These are phyloP conservation scores for Chaenodraco wilsoni DNA, from an alignment of 2,797 vertebrate species.

Conservation along the genomic window DNA sequence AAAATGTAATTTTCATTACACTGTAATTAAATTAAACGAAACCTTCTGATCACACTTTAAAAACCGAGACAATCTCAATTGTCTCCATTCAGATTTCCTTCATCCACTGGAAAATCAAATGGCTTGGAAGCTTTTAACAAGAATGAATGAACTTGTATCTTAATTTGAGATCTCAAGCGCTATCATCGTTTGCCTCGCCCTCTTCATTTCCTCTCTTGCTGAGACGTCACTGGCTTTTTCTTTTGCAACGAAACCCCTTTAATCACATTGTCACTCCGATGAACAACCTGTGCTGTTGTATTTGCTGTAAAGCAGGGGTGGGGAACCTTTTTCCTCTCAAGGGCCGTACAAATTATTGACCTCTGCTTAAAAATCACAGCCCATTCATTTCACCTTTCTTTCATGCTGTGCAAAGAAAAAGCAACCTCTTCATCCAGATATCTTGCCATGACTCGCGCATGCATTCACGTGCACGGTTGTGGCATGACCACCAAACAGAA, in stretches of 20 bases:
- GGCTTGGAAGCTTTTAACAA: constrained; percentile 18
- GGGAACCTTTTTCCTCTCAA: no score
- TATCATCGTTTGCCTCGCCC: neutral
- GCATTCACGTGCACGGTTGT: no score
- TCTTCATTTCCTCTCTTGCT: constrained; percentile 25
- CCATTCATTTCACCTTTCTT: no score
- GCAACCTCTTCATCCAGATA: no score
- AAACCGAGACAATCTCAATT: constrained; percentile 32
- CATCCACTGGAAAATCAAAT: constrained; percentile 33
- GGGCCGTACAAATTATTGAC: no score
- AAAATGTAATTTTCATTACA: constrained; percentile 6
- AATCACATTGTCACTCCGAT: constrained; percentile 32
- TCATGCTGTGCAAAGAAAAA: no score
- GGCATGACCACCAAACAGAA: no score
- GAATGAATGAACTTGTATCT: constrained; percentile 9
- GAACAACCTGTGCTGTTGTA: no score
- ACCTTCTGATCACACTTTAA: constrained; percentile 22
- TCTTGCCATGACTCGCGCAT: no score
- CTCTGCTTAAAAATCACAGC: no score
- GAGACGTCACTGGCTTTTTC: constrained; percentile 15
- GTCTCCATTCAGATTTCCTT: constrained; percentile 22
- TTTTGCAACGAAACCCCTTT: constrained; percentile 21
- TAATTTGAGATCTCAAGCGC: neutral
- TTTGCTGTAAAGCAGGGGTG: no score
- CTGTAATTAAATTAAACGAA: neutral